Evolutionary conservation across 1,140 invertebrate genomes (phyloP).

Genomic region (Cyrtorhinus lividipennis): DNA sequence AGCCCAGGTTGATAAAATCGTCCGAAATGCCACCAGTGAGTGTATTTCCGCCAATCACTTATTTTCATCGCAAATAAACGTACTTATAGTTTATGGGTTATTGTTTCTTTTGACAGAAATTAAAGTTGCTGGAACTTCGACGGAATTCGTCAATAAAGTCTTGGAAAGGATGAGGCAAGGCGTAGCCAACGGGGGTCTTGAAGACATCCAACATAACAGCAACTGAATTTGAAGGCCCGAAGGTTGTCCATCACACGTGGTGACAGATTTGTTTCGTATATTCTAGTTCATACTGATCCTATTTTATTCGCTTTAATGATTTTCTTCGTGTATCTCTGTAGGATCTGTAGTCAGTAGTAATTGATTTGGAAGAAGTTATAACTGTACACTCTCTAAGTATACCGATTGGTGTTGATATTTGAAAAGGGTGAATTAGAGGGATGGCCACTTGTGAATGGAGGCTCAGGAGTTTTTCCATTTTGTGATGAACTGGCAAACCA

Average conservation of each 20-base stretch:
- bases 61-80: neutral
- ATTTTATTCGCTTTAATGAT: neutral
- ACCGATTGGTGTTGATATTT: too few species aligned
- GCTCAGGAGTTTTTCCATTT: too few species aligned
- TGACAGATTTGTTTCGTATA: neutral
- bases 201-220: constrained; percentile 29
- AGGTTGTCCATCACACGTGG: neutral
- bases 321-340: neutral
- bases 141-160: constrained; percentile 76
- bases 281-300: constrained; percentile 2
- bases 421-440: too few species aligned
- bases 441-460: too few species aligned
- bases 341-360: too few species aligned
- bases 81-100: neutral
- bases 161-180: constrained; percentile 57
- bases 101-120: too few species aligned
- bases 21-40: constrained; percentile 47
- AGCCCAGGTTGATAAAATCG: constrained; percentile 48
- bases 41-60: constrained; percentile 20
- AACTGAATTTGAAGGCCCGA: neutral
- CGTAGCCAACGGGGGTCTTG: constrained; percentile 46
- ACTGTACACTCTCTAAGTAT: too few species aligned
- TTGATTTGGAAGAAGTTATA: too few species aligned
- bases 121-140: constrained; percentile 63
- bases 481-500: too few species aligned